Evolutionary conservation across 2,113 vertebrate genomes (phyloP), one percentile per base, ranked within the genome.

Genomic region (Phoenicopterus ruber): DNA sequence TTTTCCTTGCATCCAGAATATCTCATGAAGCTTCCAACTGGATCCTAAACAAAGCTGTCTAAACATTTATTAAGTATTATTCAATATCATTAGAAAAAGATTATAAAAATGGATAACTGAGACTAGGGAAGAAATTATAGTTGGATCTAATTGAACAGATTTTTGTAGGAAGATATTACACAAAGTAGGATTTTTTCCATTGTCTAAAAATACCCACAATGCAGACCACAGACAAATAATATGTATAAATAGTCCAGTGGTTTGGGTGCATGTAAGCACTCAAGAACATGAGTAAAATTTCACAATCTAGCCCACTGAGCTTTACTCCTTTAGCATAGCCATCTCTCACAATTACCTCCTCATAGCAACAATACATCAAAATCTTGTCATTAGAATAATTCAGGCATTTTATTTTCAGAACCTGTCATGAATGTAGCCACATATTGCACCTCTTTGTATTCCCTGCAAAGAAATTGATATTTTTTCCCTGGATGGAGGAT

Each of bases 331-430:
- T 52, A 70, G 21, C 20, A 90, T 26, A 86, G 21, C 42, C 67
- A 76, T 72, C 42, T 69, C 24, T 61, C 34, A 36, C 46, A 47
- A 66, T 31, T 77, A 32, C 7, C 13, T 93, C 25, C 49, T 85
- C 61, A 76, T 19, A 57, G 70, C 54, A 93, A 32, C 13, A 34
- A 31, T 26, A 73, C 31, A 76, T 61, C 72, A 93, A 92, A 85
- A 89, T 66, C 81, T 77, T 77, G n/a, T 71, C 7, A 82, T 72
- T 80, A 46, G 42, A 93, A 91, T 95, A 92, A 87, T 85, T 86
- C 44, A 46, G 36, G 62, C 77, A 97, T 92, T 97, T 95, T 82
- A 69, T 93, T 96, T 97, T 93, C 78, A 94, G 65, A 94, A 87
- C 10, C 57, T 88, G 70, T 83, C 59, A 91, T 0, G 8, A 89